Evolutionary conservation across 2,113 vertebrate genomes (phyloP).

Genomic region (Siphamia tubifer): DNA sequence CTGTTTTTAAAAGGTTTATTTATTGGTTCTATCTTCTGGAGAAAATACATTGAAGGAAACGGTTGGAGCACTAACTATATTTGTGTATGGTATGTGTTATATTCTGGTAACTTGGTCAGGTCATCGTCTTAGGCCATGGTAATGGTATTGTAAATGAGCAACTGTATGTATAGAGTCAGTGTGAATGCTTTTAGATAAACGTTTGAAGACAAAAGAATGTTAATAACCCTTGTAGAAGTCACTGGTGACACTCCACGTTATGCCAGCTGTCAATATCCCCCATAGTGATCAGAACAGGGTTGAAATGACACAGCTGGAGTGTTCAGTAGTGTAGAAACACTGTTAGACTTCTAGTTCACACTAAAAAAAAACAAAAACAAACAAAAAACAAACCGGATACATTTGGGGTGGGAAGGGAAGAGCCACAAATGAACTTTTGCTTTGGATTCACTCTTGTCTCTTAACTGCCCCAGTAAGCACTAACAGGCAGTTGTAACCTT

Average conservation of each 20-base stretch:
- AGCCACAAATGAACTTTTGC: conserved; percentile 56
- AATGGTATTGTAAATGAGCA: conserved; percentile 75
- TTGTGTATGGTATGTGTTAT: conserved; percentile 65
- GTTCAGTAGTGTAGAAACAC: conserved; percentile 73
- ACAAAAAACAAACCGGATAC: conserved; percentile 28
- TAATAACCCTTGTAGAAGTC: conserved; percentile 71
- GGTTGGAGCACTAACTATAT: conserved; percentile 71
- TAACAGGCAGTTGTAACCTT: conserved; percentile 77
- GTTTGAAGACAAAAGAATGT: conserved; percentile 84
- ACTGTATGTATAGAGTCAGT: conserved; percentile 76
- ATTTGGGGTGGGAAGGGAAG: conserved; percentile 41
- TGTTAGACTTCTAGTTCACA: conserved; percentile 72
- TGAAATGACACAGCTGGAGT: conserved; percentile 48
- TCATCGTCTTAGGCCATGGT: conserved; percentile 73
- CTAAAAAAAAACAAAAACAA: conserved; percentile 6
- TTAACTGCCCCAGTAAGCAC: conserved; percentile 75
- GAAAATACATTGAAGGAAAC: conserved; percentile 74
- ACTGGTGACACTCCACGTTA: conserved; percentile 67
- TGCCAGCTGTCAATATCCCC: conserved; percentile 55
- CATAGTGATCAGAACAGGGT: conserved; percentile 43
- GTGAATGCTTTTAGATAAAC: conserved; percentile 76
- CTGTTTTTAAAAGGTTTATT: conserved; percentile 69
- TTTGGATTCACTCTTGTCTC: conserved; percentile 58
- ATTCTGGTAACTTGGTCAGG: conserved; percentile 69
- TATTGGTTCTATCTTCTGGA: conserved; percentile 77